A percentile compares a stretch with the other conserved stretches of the same genome.
These are phyloP conservation scores for Oligia latruncula DNA, from an alignment of 2,888 invertebrate species.

Conservation along the genomic window DNA sequence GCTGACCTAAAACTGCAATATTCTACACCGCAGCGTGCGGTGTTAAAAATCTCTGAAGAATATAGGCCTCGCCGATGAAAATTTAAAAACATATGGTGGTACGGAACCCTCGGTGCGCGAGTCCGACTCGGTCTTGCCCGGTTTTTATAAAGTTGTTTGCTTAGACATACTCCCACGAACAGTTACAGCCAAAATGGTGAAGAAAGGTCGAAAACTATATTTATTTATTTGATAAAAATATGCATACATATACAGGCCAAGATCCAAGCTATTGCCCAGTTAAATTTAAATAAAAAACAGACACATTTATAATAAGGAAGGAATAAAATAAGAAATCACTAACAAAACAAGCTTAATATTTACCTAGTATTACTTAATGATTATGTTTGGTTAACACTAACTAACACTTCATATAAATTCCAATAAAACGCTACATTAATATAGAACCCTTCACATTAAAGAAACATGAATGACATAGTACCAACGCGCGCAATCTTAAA, in stretches of 20 bases:
- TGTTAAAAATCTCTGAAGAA: too few relatives aligned
- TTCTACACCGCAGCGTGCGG: too few relatives aligned
- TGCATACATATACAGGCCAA: not conserved
- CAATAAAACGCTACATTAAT: constrained; percentile 16
- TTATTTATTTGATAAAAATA: not conserved
- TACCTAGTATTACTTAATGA: not conserved
- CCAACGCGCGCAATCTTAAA: constrained; percentile 30
- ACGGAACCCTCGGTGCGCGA: too few relatives aligned
- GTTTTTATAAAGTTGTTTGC: not conserved
- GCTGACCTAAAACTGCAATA: too few relatives aligned
- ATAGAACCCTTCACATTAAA: constrained; percentile 36
- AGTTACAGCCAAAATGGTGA: not conserved
- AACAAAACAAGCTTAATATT: not conserved
- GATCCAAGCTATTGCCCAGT: not conserved
- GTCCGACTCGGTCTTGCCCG: too few relatives aligned
- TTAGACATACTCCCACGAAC: not conserved
- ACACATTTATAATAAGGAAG: not conserved
- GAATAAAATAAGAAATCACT: not conserved
- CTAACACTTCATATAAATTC: constrained; percentile 15
- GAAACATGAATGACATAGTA: constrained; percentile 40
- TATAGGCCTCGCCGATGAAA: too few relatives aligned
- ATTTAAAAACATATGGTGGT: too few relatives aligned
- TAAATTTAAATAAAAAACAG: not conserved
- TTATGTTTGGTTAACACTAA: not conserved
- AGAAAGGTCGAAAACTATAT: not conserved